Conservation (phyloP, 2,797 vertebrate genomes). For the Artibeus lituratus region DNA sequence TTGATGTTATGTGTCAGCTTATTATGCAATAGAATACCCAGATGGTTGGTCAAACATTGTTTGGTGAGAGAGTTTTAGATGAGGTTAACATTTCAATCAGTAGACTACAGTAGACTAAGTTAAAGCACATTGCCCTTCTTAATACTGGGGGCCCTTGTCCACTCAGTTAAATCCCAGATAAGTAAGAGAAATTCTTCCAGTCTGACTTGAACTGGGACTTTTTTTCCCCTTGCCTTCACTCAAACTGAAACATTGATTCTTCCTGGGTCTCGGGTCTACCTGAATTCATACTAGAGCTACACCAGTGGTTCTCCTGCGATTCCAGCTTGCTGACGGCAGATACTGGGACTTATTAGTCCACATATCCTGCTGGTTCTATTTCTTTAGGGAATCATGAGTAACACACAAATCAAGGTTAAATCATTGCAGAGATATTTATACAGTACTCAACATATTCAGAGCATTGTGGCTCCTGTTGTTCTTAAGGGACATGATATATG, state of each 20-base stretch:
- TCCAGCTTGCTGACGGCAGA: neutral
- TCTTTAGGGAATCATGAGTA: neutral
- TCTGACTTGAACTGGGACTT: neutral
- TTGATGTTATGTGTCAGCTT: neutral
- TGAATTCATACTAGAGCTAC: neutral
- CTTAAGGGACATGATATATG: neutral
- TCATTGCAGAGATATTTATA: neutral
- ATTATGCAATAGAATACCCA: neutral
- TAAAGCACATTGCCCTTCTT: neutral
- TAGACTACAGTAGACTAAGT: neutral
- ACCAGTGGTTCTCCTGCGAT: too few relatives aligned
- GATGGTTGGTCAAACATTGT: neutral
- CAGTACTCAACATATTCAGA: neutral
- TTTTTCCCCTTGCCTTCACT: neutral
- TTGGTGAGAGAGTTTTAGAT: neutral
- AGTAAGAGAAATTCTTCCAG: neutral
- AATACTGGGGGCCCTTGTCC: neutral
- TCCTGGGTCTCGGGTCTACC: neutral
- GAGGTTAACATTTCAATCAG: neutral
- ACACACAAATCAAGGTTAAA: neutral
- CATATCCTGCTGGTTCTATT: neutral
- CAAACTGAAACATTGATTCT: neutral
- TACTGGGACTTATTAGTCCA: neutral
- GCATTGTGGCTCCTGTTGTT: neutral
- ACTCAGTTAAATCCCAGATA: neutral